Evolutionary conservation across 2,113 vertebrate genomes (phyloP).

Genomic region (Hylia prasina): DNA sequence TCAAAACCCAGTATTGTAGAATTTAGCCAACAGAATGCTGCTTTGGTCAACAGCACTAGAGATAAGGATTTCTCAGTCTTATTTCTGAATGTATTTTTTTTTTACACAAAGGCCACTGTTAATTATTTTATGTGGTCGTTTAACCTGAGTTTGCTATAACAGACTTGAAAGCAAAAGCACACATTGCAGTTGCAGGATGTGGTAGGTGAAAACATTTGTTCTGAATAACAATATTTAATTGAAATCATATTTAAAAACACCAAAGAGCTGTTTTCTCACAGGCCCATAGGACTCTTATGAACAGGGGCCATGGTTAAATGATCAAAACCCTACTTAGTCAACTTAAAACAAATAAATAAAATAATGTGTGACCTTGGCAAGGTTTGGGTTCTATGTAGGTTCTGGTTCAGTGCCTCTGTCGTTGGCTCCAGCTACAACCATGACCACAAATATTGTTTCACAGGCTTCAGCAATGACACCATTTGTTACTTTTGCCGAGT

Average conservation of each 20-base stretch:
- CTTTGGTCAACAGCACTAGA: background rate
- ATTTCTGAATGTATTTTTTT: background rate
- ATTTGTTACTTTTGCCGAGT: slow-evolving; percentile 72
- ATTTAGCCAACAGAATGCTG: background rate
- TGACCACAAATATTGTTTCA: slow-evolving; percentile 75
- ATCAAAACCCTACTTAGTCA: slow-evolving; percentile 63
- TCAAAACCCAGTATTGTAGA: background rate
- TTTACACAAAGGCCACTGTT: background rate
- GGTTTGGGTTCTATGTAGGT: slow-evolving; percentile 36
- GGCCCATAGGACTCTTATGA: slow-evolving; percentile 31
- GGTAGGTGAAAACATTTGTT: slow-evolving; percentile 18
- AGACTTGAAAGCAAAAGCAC: background rate
- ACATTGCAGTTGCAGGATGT: background rate
- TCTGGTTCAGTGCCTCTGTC: slow-evolving; percentile 59
- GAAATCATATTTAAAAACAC: slow-evolving; percentile 8
- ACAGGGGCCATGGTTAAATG: slow-evolving; percentile 39
- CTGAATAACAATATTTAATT: slow-evolving; percentile 37
- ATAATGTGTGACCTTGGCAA: slow-evolving; percentile 51
- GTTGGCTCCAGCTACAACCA: slow-evolving; percentile 64
- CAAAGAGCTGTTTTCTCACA: slow-evolving; percentile 22
- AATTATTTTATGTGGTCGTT: background rate
- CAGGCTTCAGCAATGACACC: slow-evolving; percentile 68
- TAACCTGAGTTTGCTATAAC: background rate
- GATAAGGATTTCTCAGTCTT: background rate
- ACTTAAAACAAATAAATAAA: slow-evolving; percentile 69